Conservation (phyloP, 1,140 invertebrate species). For the Maniola jurtina region DNA sequence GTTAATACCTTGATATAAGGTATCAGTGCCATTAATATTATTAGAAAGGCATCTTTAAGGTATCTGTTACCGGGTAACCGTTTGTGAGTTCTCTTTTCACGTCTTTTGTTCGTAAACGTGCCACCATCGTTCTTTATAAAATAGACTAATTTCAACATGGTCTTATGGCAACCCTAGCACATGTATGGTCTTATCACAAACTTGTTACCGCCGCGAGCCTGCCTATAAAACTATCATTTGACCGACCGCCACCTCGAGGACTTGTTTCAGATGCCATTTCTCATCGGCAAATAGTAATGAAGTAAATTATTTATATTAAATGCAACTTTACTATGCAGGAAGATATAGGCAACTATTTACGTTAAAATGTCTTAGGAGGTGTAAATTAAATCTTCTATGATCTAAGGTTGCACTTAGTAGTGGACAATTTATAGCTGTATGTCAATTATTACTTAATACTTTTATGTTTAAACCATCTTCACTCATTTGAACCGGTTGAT, state of each 20-base stretch:
- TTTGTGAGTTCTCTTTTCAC: too few relatives aligned
- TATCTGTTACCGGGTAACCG: too few relatives aligned
- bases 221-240: constrained; percentile 56
- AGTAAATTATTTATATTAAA: constrained; percentile 58
- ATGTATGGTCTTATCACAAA: constrained; percentile 71
- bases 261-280: constrained; percentile 58
- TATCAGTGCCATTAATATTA: too few relatives aligned
- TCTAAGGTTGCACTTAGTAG: neutral
- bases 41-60: too few relatives aligned
- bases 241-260: constrained; percentile 49
- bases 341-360: neutral
- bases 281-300: constrained; percentile 58
- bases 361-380: neutral
- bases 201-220: constrained; percentile 60
- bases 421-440: neutral
- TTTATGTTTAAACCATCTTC: neutral
- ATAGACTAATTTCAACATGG: neutral
- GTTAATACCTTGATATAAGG: too few relatives aligned
- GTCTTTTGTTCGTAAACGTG: neutral
- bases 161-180: neutral
- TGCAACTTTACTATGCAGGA: constrained; percentile 45
- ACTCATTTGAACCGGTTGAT: neutral
- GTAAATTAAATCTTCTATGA: constrained; percentile 5
- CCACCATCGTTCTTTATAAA: neutral
- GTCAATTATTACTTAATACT: neutral